Evolutionary conservation across 1,140 invertebrate species (phyloP).

Genomic region (Sycophaga agraensis): DNA sequence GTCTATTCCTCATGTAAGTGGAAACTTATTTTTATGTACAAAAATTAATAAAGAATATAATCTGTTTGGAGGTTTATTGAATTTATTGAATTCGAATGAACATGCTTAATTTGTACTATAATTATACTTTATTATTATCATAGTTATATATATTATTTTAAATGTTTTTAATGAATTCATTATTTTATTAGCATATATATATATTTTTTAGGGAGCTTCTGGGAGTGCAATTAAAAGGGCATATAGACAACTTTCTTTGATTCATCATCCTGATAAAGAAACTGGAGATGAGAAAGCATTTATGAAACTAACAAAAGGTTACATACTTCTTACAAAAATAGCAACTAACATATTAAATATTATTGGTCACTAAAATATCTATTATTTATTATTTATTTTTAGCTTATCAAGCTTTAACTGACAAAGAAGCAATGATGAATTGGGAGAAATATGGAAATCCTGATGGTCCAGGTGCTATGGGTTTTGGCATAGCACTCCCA

Average conservation of each 20-base stretch:
- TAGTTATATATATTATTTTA: neutral
- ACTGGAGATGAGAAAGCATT: slow-evolving; percentile 97
- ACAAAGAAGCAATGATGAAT: slow-evolving; percentile 95
- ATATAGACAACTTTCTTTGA: slow-evolving; percentile 89
- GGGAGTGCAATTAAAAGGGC: slow-evolving; percentile 91
- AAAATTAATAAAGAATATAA: too few relatives aligned
- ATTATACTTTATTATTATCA: neutral
- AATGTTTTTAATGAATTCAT: slow-evolving; percentile 9
- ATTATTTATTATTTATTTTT: slow-evolving; percentile 32
- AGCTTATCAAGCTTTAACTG: slow-evolving; percentile 82
- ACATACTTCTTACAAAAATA: slow-evolving; percentile 43
- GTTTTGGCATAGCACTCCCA: slow-evolving; percentile 98
- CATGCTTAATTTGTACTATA: neutral
- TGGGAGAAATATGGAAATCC: slow-evolving; percentile 99
- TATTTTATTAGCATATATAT: neutral
- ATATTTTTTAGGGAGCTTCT: slow-evolving; percentile 72
- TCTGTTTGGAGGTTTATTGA: neutral
- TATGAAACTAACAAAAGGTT: slow-evolving; percentile 97
- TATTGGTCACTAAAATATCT: neutral
- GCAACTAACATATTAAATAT: slow-evolving; percentile 7
- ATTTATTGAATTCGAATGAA: neutral
- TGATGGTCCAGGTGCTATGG: slow-evolving; percentile 97
- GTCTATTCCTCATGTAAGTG: slow-evolving; percentile 76
- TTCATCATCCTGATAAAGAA: slow-evolving; percentile 96
- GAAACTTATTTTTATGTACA: neutral